These are phyloP conservation scores for Dryadula phaetusa DNA, from an alignment of 2,888 invertebrate genomes.

Conservation along the genomic window DNA sequence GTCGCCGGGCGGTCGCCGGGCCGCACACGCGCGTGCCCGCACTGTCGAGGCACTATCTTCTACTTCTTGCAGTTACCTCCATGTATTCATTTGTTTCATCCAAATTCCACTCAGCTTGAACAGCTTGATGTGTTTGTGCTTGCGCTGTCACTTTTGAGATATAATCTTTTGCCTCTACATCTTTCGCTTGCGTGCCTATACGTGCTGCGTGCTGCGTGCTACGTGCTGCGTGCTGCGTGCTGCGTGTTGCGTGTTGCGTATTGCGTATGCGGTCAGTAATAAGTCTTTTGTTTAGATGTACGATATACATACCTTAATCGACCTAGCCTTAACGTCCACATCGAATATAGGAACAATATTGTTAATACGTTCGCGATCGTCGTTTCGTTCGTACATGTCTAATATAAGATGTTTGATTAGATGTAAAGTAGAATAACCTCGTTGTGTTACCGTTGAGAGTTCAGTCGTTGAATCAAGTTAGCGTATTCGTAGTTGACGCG, in stretches of 20 bases:
- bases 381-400: constrained; percentile 75
- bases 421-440: constrained; percentile 65
- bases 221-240: not conserved
- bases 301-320: constrained; percentile 72
- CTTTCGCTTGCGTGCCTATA: constrained; percentile 83
- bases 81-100: constrained; percentile 83
- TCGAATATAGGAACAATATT: constrained; percentile 77
- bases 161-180: constrained; percentile 75
- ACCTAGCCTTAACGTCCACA: constrained; percentile 83
- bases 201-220: constrained; percentile 52
- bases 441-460: constrained; percentile 61
- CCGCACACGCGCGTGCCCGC: constrained; percentile 57
- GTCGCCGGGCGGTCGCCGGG: constrained; percentile 45
- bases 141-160: constrained; percentile 57
- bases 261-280: constrained; percentile 45
- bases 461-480: constrained; percentile 57
- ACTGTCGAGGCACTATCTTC: constrained; percentile 71
- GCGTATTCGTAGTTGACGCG: constrained; percentile 66
- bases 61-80: constrained; percentile 80
- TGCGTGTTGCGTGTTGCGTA: not conserved
- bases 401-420: constrained; percentile 78
- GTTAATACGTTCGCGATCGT: constrained; percentile 50
- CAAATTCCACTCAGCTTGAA: constrained; percentile 72
- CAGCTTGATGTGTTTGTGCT: constrained; percentile 50
- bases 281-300: constrained; percentile 75